phyloP scores from a whole-genome alignment of 2,888 invertebrate genomes.

The Ormyrus labotus region DNA sequence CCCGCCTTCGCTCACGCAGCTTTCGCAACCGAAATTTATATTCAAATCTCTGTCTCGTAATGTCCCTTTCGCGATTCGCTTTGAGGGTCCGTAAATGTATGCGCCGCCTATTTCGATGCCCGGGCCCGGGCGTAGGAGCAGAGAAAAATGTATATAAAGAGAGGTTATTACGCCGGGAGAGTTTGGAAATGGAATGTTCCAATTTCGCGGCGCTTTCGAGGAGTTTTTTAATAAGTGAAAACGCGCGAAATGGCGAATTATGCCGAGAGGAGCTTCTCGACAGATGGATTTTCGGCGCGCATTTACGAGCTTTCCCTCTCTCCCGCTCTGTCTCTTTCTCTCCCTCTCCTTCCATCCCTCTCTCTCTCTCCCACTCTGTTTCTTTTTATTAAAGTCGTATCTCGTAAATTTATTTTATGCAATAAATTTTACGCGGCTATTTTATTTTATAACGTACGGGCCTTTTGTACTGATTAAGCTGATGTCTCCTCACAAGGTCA shows the following conservation, averaged over 20 bases:
- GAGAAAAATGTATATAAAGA: slow-evolving; percentile 2
- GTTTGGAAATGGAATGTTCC: slow-evolving; percentile 29
- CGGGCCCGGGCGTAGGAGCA: neutral
- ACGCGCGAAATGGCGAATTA: neutral
- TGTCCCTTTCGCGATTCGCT: slow-evolving; percentile 30
- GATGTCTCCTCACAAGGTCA: too few relatives aligned
- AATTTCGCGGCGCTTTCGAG: slow-evolving; percentile 12
- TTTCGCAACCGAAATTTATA: slow-evolving; percentile 56
- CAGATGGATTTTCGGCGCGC: neutral
- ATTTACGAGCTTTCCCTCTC: neutral
- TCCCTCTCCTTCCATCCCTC: too few relatives aligned
- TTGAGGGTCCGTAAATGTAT: slow-evolving; percentile 32
- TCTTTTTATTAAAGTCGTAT: too few relatives aligned
- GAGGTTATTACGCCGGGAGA: slow-evolving; percentile 33
- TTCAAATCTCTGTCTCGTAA: slow-evolving; percentile 52
- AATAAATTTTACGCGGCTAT: too few relatives aligned
- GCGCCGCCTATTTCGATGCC: slow-evolving; percentile 15
- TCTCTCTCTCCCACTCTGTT: too few relatives aligned
- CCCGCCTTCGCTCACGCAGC: slow-evolving; percentile 39
- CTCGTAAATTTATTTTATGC: too few relatives aligned
- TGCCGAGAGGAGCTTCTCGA: neutral
- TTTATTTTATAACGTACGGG: too few relatives aligned
- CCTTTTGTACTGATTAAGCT: too few relatives aligned
- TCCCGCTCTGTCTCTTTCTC: too few relatives aligned
- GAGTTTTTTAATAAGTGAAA: neutral